These are phyloP conservation scores for Neelides sp. DNA, from an alignment of 1,140 invertebrate species.

Conservation along the genomic window DNA sequence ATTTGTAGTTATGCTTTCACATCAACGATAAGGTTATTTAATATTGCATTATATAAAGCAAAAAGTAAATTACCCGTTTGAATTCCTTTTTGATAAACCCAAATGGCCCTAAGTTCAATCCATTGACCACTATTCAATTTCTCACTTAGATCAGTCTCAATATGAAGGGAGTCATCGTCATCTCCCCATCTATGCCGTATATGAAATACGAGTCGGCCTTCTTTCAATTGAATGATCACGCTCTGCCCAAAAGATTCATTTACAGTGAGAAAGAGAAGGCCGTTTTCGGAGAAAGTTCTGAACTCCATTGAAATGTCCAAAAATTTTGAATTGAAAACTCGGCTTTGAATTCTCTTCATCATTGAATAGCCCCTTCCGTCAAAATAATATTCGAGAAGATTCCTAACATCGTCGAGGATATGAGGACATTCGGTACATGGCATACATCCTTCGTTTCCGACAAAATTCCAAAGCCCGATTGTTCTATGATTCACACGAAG, in stretches of 20 bases:
- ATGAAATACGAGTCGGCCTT: constrained; percentile 60
- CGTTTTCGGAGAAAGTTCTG: constrained; percentile 74
- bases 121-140: constrained; percentile 71
- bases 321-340: constrained; percentile 57
- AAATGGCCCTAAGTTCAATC: constrained; percentile 55
- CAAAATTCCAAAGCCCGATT: constrained; percentile 81
- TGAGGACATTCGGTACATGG: constrained; percentile 53
- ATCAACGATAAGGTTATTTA: too few species aligned
- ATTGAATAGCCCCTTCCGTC: constrained; percentile 43
- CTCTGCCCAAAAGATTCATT: constrained; percentile 59
- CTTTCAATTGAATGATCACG: constrained; percentile 58
- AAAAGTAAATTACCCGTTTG: constrained; percentile 26
- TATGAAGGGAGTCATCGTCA: constrained; percentile 38
- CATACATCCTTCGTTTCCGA: constrained; percentile 51
- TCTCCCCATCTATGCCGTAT: constrained; percentile 53
- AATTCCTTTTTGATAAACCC: constrained; percentile 30
- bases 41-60: neutral
- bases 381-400: constrained; percentile 31
- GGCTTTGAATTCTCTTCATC: constrained; percentile 49
- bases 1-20: neutral
- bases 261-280: constrained; percentile 67
- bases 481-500: constrained; percentile 59
- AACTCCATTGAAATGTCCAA: constrained; percentile 70
- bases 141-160: constrained; percentile 41
- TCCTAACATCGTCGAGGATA: neutral